Evolutionary conservation across 2,113 vertebrate species (phyloP), one percentile per base, ranked within the genome.

Genomic region (Gallinago paraguaiae): DNA sequence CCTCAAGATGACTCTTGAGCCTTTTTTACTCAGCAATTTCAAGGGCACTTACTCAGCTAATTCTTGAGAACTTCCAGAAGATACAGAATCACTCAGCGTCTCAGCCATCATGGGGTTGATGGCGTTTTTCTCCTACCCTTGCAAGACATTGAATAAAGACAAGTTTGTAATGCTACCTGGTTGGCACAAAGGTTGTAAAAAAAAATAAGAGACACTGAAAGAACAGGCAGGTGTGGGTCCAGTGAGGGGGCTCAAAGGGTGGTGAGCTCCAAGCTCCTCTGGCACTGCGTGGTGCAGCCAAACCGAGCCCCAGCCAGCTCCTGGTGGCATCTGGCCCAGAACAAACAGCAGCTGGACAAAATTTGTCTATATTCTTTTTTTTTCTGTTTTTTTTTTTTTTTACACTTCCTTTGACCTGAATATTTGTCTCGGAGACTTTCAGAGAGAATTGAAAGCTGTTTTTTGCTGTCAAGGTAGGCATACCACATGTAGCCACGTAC

Each of bases 371-470:
- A 8, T 53, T 53, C 15, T 48, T 48, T 50, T 50, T 50, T 39
- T 24, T 39, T 39, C 37, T 39, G 37, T 51, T 27, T 53, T 27
- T 27, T 15, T 28, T 30, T 54, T 54, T 54, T 54, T 54, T 30
- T 54, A 23, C 20, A 57, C 57, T 51, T 92, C n/a, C 91, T 92
- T 82, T 87, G 92, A 92, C 86, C 74, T 87, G 81, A 77, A 85
- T 93, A 79, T 77, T 46, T 51, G 28, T 76, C 57, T 94, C 12
- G 0, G 54, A 65, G 81, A 92, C 65, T 90, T 96, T 93, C 83
- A 91, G 77, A 19, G 10, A 78, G 86, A 91, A 79, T 37, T 7
- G 2, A 79, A 96, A 92, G 19, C 74, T 89, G 65, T 5, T 91
- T 93, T 93, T 91, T 0, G 0, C 86, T 84, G 61, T 91, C 87